Conservation (phyloP, 2,797 vertebrate genomes). For the Scleropages formosus region DNA sequence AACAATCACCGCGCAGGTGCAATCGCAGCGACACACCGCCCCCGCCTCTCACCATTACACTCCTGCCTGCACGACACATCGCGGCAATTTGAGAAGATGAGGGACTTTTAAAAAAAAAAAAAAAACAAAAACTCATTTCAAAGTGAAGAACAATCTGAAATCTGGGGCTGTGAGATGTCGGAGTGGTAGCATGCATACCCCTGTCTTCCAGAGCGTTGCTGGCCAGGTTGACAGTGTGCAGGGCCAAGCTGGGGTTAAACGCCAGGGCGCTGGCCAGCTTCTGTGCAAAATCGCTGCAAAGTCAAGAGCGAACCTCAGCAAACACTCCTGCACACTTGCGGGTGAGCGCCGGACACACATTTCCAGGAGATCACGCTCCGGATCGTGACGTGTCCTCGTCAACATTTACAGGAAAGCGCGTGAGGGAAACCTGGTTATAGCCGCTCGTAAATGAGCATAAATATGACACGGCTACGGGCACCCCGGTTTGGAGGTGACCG, state of each 20-base stretch:
- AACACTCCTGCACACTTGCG: not conserved
- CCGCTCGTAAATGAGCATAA: too few relatives aligned
- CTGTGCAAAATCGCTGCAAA: conserved; percentile 87
- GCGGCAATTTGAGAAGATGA: too few relatives aligned
- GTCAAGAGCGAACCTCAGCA: conserved; percentile 23
- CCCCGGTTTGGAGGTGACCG: not conserved
- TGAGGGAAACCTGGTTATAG: not conserved
- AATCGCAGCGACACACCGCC: too few relatives aligned
- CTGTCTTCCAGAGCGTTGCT: conserved; percentile 92
- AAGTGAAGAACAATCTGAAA: not conserved
- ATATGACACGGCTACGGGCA: too few relatives aligned
- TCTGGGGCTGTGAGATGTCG: not conserved
- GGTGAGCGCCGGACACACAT: not conserved
- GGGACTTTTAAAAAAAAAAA: not conserved
- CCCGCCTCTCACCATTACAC: too few relatives aligned
- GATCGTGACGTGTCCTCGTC: not conserved
- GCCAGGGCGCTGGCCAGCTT: conserved; percentile 82
- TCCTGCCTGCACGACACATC: too few relatives aligned
- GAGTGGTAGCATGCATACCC: conserved; percentile 64
- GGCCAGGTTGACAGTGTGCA: conserved; percentile 87
- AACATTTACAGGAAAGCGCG: not conserved
- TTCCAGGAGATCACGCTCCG: not conserved
- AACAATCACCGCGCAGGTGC: too few relatives aligned
- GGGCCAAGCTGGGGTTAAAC: conserved; percentile 82
- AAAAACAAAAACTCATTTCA: too few relatives aligned